Conservation (phyloP, 2,113 vertebrate genomes). For the Anoura caudifer region DNA sequence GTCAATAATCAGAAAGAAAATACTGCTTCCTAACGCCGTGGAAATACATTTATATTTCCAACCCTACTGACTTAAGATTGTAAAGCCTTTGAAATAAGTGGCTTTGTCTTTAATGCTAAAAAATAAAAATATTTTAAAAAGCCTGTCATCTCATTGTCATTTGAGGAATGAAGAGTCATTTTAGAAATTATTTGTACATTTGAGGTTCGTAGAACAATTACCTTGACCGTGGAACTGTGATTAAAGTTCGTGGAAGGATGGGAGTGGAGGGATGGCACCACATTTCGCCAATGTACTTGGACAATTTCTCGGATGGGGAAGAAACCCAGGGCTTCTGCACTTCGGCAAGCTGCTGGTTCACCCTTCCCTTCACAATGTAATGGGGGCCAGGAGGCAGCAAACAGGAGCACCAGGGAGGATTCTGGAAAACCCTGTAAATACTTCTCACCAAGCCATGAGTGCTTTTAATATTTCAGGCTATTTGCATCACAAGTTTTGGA, state of each 20-base stretch:
- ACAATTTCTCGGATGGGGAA: not conserved
- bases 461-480: not conserved
- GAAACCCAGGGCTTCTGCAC: not conserved
- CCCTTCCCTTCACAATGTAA: not conserved
- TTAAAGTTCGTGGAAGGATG: not conserved
- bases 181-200: conserved; percentile 31
- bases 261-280: accelerated
- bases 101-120: not conserved
- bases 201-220: conserved; percentile 15
- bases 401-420: not conserved
- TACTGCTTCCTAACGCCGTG: not conserved
- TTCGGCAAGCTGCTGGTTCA: not conserved
- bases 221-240: conserved; percentile 49
- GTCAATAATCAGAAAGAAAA: not conserved
- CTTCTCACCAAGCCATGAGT: not conserved
- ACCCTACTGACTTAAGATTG: not conserved
- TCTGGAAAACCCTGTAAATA: not conserved
- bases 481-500: conserved; percentile 3
- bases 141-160: not conserved
- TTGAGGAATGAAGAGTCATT: not conserved
- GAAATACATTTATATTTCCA: conserved; percentile 23
- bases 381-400: not conserved
- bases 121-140: not conserved
- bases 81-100: conserved; percentile 3
- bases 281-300: not conserved